phyloP scores from a whole-genome alignment of 37 sponge, comb jelly and placozoan species.

The Beroe forskalii region DNA sequence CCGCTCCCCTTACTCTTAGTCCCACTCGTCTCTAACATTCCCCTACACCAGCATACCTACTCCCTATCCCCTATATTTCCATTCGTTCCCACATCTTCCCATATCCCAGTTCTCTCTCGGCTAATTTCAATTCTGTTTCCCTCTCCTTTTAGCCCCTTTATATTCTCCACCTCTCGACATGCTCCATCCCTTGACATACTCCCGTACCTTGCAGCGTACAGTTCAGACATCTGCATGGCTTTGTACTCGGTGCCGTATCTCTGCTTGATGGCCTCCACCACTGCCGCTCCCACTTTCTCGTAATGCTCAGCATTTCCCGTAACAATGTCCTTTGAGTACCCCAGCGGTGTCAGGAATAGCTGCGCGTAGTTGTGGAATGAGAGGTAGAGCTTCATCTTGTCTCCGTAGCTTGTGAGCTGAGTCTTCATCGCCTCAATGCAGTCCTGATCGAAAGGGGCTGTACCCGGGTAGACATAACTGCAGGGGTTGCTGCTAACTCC shows the following conservation, averaged over 20 bases:
- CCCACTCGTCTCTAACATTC: too few species aligned
- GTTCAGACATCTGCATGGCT: neutral
- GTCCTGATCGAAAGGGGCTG: neutral
- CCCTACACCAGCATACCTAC: too few species aligned
- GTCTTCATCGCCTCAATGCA: neutral
- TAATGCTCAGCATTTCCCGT: neutral
- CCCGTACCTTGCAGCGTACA: constrained; percentile 51
- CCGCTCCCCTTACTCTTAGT: too few species aligned
- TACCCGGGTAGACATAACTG: neutral
- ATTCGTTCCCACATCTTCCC: too few species aligned
- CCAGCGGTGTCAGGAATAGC: neutral
- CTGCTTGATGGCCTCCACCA: neutral
- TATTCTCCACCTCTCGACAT: too few species aligned
- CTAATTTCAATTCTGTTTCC: too few species aligned
- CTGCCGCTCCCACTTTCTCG: neutral
- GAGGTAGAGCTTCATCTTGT: constrained; percentile 10
- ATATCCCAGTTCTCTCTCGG: too few species aligned
- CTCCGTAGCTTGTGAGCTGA: neutral
- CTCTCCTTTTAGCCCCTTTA: too few species aligned
- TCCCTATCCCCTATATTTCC: too few species aligned
- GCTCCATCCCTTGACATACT: too few species aligned
- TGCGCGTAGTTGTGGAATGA: constrained; percentile 39
- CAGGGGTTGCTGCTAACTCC: constrained; percentile 5
- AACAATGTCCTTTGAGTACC: neutral
- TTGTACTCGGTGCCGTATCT: neutral